phyloP scores from a whole-genome alignment of 2,888 invertebrate genomes.

The Caenorhabditis sp. region DNA sequence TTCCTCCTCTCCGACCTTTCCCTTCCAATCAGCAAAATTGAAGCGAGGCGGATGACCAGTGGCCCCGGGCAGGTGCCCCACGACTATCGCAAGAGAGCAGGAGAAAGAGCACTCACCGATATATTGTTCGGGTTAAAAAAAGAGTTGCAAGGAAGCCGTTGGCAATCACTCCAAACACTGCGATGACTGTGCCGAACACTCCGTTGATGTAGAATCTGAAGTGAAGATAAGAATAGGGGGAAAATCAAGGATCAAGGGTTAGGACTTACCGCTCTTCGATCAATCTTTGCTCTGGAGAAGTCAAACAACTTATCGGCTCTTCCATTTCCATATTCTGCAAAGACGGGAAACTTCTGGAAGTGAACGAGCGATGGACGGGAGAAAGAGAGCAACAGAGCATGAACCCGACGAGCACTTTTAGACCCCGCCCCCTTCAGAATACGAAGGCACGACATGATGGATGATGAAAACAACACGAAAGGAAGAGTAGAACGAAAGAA shows the following conservation, averaged over 20 bases:
- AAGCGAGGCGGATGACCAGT: conserved; percentile 3
- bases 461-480: conserved; percentile 40
- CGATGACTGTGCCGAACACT: conserved; percentile 69
- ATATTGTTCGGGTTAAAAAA: conserved; percentile 72
- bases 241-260: neutral
- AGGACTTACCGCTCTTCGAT: conserved; percentile 36
- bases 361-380: neutral
- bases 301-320: conserved; percentile 46
- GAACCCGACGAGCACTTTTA: conserved; percentile 40
- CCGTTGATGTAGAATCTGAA: conserved; percentile 71
- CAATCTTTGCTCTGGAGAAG: conserved; percentile 51
- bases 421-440: conserved; percentile 30
- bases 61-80: conserved; percentile 9
- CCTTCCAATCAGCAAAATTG: conserved; percentile 25
- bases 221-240: neutral
- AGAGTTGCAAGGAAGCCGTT: conserved; percentile 73
- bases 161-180: conserved; percentile 75
- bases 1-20: conserved; percentile 2
- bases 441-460: conserved; percentile 10
- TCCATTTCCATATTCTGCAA: conserved; percentile 38
- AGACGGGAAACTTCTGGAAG: neutral
- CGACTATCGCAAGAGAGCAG: too few species aligned
- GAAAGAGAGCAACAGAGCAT: conserved; percentile 53
- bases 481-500: conserved; percentile 19
- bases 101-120: conserved; percentile 62